Conservation (phyloP, 2,888 invertebrate genomes). For the Watsonalla cultraria region DNA sequence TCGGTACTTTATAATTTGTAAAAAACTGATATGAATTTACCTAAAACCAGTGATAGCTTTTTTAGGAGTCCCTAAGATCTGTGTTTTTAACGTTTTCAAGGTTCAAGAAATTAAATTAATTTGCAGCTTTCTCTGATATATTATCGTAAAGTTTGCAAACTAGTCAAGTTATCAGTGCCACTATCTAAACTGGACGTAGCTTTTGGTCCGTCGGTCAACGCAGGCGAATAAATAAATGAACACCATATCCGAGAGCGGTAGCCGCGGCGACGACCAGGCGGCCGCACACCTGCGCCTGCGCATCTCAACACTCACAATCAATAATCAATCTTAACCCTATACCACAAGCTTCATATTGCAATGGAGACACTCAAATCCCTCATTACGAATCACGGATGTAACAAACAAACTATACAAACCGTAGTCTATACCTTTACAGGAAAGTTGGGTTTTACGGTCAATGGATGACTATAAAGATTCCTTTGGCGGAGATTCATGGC, state of each 20-base stretch:
- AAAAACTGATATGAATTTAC: no score
- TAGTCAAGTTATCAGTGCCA: conserved; percentile 12
- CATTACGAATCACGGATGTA: conserved; percentile 76
- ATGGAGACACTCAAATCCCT: conserved; percentile 33
- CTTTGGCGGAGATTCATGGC: conserved; percentile 46
- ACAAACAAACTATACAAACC: conserved; percentile 75
- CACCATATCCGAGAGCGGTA: conserved; percentile 71
- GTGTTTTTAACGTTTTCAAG: no score
- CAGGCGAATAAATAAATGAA: conserved; percentile 76
- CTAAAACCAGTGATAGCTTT: no score
- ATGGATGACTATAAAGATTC: conserved; percentile 54
- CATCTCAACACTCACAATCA: conserved; percentile 43
- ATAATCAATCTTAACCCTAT: conserved; percentile 21
- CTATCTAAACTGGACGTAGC: conserved; percentile 14
- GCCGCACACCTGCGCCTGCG: conserved; percentile 72
- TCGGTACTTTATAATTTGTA: no score
- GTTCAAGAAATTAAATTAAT: no score
- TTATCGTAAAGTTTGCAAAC: conserved; percentile 3
- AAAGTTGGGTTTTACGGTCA: conserved; percentile 65
- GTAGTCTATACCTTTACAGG: conserved; percentile 68
- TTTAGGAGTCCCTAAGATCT: no score
- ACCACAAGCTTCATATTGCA: conserved; percentile 13
- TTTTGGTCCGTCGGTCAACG: conserved; percentile 57
- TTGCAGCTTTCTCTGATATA: not conserved
- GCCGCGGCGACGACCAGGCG: conserved; percentile 73